Conservation (phyloP, 2,797 vertebrate genomes). For the Coregonus ussuriensis region DNA sequence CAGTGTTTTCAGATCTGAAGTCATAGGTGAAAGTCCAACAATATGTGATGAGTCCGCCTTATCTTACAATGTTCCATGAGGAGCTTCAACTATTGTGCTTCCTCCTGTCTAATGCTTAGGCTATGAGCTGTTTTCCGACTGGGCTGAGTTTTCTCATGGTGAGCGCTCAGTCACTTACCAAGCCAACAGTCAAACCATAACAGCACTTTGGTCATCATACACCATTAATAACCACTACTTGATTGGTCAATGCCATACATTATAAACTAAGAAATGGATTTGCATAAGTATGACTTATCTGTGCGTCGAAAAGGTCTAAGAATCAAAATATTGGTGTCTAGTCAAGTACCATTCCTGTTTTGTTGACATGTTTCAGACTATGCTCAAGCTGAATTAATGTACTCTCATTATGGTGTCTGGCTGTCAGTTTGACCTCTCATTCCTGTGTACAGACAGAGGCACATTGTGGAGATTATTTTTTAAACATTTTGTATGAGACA, state of each 20-base stretch:
- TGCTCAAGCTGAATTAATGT: conserved; percentile 7
- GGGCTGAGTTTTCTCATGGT: conserved; percentile 63
- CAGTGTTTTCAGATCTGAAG: neutral
- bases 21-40: neutral
- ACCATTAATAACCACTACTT: conserved; percentile 55
- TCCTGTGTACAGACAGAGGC: conserved; percentile 15
- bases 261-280: no score
- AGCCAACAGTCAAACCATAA: conserved; percentile 55
- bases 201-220: conserved; percentile 17
- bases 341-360: neutral
- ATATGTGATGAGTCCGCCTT: neutral
- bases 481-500: conserved; percentile 40
- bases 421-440: conserved; percentile 54
- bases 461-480: conserved; percentile 30
- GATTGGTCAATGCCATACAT: conserved; percentile 30
- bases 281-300: conserved; percentile 8
- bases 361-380: neutral
- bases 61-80: neutral
- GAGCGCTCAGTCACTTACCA: conserved; percentile 31
- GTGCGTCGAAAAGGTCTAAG: neutral
- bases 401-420: conserved; percentile 42
- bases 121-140: conserved; percentile 44
- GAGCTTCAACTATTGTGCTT: neutral
- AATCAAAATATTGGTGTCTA: conserved; percentile 21
- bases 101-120: conserved; percentile 15